These are phyloP conservation scores for Dynastes tityus DNA, from an alignment of 2,888 invertebrate genomes.

Conservation along the genomic window DNA sequence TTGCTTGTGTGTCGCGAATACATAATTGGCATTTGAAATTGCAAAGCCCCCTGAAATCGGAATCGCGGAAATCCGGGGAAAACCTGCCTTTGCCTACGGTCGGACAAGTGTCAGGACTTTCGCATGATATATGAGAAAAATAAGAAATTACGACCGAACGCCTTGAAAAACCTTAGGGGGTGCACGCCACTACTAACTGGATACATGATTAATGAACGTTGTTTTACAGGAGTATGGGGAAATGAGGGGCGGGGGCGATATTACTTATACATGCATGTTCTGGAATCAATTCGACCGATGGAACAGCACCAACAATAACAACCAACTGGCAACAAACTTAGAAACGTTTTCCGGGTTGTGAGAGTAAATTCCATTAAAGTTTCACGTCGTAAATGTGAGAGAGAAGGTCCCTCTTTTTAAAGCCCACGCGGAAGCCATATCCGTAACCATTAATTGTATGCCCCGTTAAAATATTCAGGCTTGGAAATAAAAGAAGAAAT, in stretches of 20 bases:
- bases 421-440: slow-evolving; percentile 1
- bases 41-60: slow-evolving; percentile 58
- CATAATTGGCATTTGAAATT: slow-evolving; percentile 70
- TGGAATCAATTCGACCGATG: slow-evolving; percentile 59
- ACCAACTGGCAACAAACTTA: slow-evolving; percentile 36
- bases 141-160: slow-evolving; percentile 64
- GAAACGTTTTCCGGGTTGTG: slow-evolving; percentile 31
- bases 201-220: slow-evolving; percentile 67
- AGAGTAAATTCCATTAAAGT: slow-evolving; percentile 50
- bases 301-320: slow-evolving; percentile 26
- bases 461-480: slow-evolving; percentile 6
- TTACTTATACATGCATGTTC: slow-evolving; percentile 65
- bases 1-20: slow-evolving; percentile 69
- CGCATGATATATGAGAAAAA: slow-evolving; percentile 69
- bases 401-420: slow-evolving; percentile 26
- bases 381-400: slow-evolving; percentile 40
- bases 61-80: slow-evolving; percentile 55
- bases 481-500: background rate
- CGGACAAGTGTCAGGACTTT: slow-evolving; percentile 68
- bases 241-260: slow-evolving; percentile 51
- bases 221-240: slow-evolving; percentile 57
- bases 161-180: slow-evolving; percentile 41
- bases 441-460: slow-evolving; percentile 22
- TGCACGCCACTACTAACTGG: slow-evolving; percentile 61
- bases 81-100: slow-evolving; percentile 44